A percentile compares a stretch with the other conserved stretches of the same genome.
phyloP scores from a whole-genome alignment of 2,797 vertebrate species.

The Hydrophis major region DNA sequence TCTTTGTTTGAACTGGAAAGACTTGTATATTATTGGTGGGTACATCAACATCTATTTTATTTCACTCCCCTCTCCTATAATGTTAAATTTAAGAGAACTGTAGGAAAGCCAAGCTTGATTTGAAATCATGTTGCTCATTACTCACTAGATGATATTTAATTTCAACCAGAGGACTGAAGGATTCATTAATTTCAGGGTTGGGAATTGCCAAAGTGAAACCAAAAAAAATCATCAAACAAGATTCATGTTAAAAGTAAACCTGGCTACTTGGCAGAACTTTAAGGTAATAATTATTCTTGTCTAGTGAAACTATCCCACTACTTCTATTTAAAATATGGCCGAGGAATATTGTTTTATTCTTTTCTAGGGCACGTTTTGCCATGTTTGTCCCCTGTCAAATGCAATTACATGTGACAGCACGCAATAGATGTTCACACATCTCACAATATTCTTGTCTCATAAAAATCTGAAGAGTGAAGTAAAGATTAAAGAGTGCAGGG shows the following conservation, averaged over 20 bases:
- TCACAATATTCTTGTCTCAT: not conserved
- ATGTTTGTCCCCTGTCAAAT: not conserved
- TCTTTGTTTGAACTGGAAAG: not conserved
- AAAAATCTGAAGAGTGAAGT: not conserved
- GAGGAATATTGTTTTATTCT: not conserved
- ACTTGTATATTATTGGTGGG: not conserved
- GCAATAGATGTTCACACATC: not conserved
- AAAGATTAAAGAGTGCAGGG: not conserved
- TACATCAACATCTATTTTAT: not conserved
- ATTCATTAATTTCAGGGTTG: not conserved
- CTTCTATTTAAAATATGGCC: not conserved
- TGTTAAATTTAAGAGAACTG: not conserved
- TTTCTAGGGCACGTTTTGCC: not conserved
- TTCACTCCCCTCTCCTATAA: not conserved
- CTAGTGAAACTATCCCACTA: not conserved
- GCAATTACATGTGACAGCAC: not conserved
- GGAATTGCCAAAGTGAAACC: not conserved
- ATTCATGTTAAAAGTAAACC: not conserved
- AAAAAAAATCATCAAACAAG: not conserved
- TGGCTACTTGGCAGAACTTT: not conserved
- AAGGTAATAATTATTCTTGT: not conserved
- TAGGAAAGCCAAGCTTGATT: not conserved
- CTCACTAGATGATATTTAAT: not conserved
- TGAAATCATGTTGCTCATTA: not conserved
- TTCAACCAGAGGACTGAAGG: not conserved